phyloP scores from a whole-genome alignment of 1,140 invertebrate genomes.

The Dolichoris vasculosae region DNA sequence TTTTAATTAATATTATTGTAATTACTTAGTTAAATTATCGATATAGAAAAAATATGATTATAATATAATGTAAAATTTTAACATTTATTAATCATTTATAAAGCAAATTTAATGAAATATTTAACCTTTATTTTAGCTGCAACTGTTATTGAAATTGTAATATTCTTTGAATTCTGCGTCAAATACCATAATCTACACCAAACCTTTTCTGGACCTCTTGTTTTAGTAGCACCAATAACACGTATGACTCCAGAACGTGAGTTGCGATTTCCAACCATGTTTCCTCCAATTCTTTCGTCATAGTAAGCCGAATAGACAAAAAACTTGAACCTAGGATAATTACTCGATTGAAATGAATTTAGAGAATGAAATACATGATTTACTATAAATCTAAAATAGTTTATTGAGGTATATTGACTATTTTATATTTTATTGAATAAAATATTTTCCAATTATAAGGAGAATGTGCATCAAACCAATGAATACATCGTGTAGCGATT shows the following conservation, averaged over 20 bases:
- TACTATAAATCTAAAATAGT: too few relatives aligned
- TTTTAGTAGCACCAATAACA: constrained; percentile 91
- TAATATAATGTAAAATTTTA: background rate
- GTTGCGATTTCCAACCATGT: constrained; percentile 49
- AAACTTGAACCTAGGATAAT: constrained; percentile 84
- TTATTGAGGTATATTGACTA: too few relatives aligned
- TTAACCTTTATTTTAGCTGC: constrained; percentile 85
- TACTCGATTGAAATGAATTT: too few relatives aligned
- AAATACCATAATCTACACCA: constrained; percentile 90
- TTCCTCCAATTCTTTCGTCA: constrained; percentile 82
- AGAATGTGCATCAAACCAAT: too few relatives aligned
- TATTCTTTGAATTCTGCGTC: constrained; percentile 63
- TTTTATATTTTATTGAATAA: too few relatives aligned
- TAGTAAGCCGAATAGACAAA: constrained; percentile 93
- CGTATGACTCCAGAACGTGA: constrained; percentile 78
- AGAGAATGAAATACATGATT: too few relatives aligned
- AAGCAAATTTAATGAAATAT: background rate
- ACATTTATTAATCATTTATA: background rate
- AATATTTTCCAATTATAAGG: too few relatives aligned
- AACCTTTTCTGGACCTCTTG: constrained; percentile 86
- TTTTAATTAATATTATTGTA: too few relatives aligned
- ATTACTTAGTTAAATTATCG: too few relatives aligned
- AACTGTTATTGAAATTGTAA: constrained; percentile 78
- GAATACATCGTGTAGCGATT: too few relatives aligned
- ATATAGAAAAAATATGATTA: too few relatives aligned